A percentile compares a stretch with the other conserved stretches of the same genome.
Evolutionary conservation across 1,140 invertebrate species (phyloP).

Genomic region (Eciton burchellii): DNA sequence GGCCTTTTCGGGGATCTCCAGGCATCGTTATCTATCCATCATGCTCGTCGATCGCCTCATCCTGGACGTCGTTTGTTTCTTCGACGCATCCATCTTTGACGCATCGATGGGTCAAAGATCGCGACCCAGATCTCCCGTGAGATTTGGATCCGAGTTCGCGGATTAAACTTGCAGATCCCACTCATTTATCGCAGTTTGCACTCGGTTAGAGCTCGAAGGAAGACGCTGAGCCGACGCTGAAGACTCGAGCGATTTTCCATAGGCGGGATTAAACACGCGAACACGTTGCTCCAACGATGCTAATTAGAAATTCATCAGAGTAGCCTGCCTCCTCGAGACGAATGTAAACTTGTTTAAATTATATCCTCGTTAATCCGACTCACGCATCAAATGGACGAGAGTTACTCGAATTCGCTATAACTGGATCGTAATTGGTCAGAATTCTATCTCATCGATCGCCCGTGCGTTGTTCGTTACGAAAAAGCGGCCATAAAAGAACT

Average conservation of each 20-base stretch:
- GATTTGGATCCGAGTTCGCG: neutral
- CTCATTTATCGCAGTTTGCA: neutral
- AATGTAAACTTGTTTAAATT: constrained; percentile 4
- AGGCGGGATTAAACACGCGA: neutral
- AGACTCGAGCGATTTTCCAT: constrained; percentile 17
- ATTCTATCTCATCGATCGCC: no score
- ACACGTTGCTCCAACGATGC: neutral
- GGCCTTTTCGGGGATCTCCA: constrained; percentile 21
- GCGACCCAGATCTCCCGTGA: neutral
- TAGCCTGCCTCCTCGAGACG: constrained; percentile 7
- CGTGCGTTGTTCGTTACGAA: no score
- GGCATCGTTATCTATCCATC: constrained; percentile 39
- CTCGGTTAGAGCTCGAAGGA: neutral
- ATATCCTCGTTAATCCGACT: constrained; percentile 16
- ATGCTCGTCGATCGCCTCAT: constrained; percentile 32
- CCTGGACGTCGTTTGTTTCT: constrained; percentile 25
- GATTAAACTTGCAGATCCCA: neutral
- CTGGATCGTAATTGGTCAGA: neutral
- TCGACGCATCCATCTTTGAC: constrained; percentile 38
- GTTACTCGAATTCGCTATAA: neutral
- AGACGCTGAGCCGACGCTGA: neutral
- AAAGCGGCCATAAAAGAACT: no score
- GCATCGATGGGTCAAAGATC: neutral
- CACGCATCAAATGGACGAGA: neutral
- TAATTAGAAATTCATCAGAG: constrained; percentile 9